A percentile compares a stretch with the other conserved stretches of the same genome.
Conservation (phyloP, 2,797 vertebrate genomes). For the Rallus crepitans region DNA sequence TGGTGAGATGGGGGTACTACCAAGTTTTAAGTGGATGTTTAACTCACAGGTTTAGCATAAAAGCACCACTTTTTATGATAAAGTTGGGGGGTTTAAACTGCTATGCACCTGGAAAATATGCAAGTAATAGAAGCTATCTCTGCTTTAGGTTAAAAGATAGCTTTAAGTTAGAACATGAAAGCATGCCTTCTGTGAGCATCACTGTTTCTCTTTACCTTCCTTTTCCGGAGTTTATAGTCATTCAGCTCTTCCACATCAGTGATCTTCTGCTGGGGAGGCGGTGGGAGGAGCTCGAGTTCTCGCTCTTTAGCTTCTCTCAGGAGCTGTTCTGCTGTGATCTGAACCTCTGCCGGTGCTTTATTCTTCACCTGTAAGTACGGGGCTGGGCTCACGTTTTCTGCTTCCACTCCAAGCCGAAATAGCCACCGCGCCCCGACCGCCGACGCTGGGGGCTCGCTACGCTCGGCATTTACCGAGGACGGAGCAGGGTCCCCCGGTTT, state of each 20-base stretch:
- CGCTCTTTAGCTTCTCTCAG: slow-evolving; percentile 95
- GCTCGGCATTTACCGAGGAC: rapidly evolving
- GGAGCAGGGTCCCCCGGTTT: no score
- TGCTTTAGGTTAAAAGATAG: background rate
- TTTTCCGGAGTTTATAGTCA: slow-evolving; percentile 95
- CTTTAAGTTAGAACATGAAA: no score
- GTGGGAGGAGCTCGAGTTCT: slow-evolving; percentile 94
- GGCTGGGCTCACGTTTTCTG: rapidly evolving
- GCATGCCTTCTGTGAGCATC: rapidly evolving
- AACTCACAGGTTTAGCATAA: background rate
- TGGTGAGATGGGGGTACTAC: rapidly evolving
- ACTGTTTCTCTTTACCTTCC: slow-evolving; percentile 83
- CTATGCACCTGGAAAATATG: background rate
- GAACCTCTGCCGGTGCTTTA: slow-evolving; percentile 96
- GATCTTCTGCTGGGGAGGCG: slow-evolving; percentile 98
- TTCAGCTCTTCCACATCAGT: slow-evolving; percentile 97
- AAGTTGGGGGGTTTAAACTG: rapidly evolving
- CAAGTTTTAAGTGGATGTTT: background rate
- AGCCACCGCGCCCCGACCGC: rapidly evolving
- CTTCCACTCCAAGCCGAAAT: no score
- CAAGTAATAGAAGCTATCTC: rapidly evolving
- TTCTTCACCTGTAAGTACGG: slow-evolving; percentile 89
- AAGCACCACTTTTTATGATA: background rate
- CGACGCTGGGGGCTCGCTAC: rapidly evolving
- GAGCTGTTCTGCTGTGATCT: slow-evolving; percentile 97